Conservation (phyloP, 2,113 vertebrate genomes). For the Mormoops blainvillei region DNA sequence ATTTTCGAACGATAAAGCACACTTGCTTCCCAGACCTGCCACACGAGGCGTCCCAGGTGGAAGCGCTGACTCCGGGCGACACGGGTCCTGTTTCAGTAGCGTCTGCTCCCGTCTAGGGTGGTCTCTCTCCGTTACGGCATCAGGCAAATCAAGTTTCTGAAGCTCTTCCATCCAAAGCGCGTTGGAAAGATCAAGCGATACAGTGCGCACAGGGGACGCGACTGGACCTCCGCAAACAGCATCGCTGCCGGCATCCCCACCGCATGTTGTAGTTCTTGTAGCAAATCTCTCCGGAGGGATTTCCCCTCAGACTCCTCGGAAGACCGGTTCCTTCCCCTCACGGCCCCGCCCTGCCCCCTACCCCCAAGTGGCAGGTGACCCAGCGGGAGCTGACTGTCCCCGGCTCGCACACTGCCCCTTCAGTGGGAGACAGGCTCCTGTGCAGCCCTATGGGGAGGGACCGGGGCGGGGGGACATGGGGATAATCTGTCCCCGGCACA, state of each 20-base stretch:
- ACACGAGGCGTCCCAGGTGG: neutral
- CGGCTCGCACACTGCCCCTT: neutral
- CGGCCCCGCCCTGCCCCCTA: rapidly evolving
- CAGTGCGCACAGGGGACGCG: rapidly evolving
- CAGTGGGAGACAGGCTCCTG: neutral
- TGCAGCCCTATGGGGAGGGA: neutral
- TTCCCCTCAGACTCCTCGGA: no score
- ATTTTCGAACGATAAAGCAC: neutral
- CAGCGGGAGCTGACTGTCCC: rapidly evolving
- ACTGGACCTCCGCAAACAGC: neutral
- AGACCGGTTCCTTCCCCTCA: neutral
- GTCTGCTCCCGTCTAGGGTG: neutral
- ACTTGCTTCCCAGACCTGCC: neutral
- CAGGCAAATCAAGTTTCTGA: neutral
- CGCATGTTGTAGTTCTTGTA: rapidly evolving
- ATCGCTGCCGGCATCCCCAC: rapidly evolving
- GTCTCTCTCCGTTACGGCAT: neutral
- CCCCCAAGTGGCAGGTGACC: rapidly evolving
- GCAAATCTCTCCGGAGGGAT: rapidly evolving
- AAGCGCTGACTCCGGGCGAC: rapidly evolving
- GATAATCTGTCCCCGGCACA: rapidly evolving
- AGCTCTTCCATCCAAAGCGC: neutral
- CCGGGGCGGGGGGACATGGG: rapidly evolving
- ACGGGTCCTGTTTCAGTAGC: neutral
- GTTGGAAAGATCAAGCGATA: neutral